Evolutionary conservation across 2,888 invertebrate species (phyloP), one percentile per base, ranked within the genome.

Genomic region (Dynastes hyllus): DNA sequence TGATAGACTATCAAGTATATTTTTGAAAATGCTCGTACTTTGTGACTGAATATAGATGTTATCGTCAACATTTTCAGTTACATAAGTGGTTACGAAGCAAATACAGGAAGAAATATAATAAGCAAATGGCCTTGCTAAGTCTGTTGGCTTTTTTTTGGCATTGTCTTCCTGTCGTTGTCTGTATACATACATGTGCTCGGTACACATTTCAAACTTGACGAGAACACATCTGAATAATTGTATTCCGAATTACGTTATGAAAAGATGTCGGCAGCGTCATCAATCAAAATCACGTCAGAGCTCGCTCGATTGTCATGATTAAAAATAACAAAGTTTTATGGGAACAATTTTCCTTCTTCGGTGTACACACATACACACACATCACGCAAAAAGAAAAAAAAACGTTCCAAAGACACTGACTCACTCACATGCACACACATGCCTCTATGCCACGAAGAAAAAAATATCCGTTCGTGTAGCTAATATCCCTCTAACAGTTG

Each of bases 241-340:
- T 75, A 75, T 75, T 75, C 75, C 65, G 73, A 78, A 78, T 78
- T 78, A 73, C 78, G 65, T 73, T 73, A 78, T 73, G 67, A 69
- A 73, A 78, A 78, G 78, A 78, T 75, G 78, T 78, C 78, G 78
- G 73, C 55, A 63, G 73, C 73, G 73, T 78, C 78, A 78, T 78
- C 78, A 78, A 78, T 78, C 78, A 78, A 78, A 73, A 73, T 78
- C 78, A 78, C 78, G 78, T 78, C 78, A 73, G 75, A 75, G 66
- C 73, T 45, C 73, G 78, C 78, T 73, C 78, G 73, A 78, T 78
- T 78, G 78, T 78, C 71, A 78, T 73, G 70, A 78, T 73, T 78
- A 78, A 78, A 78, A 78, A 78, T 78, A 78, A 78, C 78, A 78
- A 66, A 78, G 78, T 73, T 77, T 67, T 77, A 78, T 78, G 78